These are phyloP conservation scores for Melipona bicolor DNA, from an alignment of 2,888 invertebrate species.

Conservation along the genomic window DNA sequence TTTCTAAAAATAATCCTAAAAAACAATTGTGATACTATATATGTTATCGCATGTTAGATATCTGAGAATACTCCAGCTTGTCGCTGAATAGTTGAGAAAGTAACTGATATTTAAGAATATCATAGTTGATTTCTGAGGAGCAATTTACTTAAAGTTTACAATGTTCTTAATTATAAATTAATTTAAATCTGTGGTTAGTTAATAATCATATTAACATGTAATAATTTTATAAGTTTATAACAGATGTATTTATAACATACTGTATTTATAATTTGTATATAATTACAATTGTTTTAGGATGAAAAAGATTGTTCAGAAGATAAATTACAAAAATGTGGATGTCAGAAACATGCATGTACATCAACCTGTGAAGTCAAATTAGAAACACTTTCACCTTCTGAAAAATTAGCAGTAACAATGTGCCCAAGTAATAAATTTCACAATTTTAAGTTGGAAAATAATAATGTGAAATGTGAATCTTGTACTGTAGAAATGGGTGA, in stretches of 20 bases:
- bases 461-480: constrained; percentile 82
- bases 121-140: neutral
- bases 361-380: constrained; percentile 82
- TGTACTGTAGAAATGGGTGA: constrained; percentile 79
- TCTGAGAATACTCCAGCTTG: neutral
- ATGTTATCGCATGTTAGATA: neutral
- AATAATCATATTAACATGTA: neutral
- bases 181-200: neutral
- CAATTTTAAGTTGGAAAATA: constrained; percentile 81
- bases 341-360: constrained; percentile 79
- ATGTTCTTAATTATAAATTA: neutral
- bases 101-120: neutral
- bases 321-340: constrained; percentile 77
- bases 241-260: neutral
- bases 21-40: neutral
- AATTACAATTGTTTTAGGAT: constrained; percentile 67
- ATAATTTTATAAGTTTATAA: neutral
- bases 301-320: constrained; percentile 76
- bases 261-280: neutral
- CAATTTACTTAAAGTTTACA: neutral
- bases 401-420: constrained; percentile 71
- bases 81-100: neutral
- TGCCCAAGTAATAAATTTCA: constrained; percentile 70
- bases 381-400: constrained; percentile 79
- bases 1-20: neutral